A percentile compares a stretch with the other conserved stretches of the same genome.
Conservation (phyloP, 64 coral and sea anemone species). For the Stylophora pistillata region DNA sequence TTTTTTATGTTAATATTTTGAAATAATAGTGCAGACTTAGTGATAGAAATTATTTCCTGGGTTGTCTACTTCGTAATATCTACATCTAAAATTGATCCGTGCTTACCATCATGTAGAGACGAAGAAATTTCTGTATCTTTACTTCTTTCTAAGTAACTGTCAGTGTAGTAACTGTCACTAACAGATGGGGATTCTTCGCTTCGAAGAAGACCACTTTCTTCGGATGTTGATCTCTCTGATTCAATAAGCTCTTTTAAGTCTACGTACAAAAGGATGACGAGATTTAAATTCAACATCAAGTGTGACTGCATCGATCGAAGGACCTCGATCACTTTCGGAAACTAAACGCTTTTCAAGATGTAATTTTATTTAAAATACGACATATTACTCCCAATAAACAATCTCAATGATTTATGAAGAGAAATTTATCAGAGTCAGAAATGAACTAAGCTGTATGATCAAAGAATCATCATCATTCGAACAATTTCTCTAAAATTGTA, state of each 20-base stretch:
- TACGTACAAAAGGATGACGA: background rate
- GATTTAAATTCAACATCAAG: background rate
- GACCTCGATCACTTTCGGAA: too few relatives aligned
- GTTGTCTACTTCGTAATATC: background rate
- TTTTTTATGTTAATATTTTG: too few relatives aligned
- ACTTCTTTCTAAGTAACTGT: conserved; percentile 27
- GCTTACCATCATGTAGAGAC: conserved; percentile 2
- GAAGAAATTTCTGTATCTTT: conserved; percentile 2
- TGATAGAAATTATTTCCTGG: too few relatives aligned
- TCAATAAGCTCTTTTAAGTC: conserved; percentile 25
- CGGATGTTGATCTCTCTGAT: conserved; percentile 4
- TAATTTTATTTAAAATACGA: too few relatives aligned
- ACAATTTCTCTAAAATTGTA: background rate
- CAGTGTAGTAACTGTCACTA: conserved; percentile 19
- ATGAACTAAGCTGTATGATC: background rate
- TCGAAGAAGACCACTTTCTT: background rate
- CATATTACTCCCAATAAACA: too few relatives aligned
- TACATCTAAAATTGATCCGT: background rate
- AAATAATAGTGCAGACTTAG: too few relatives aligned
- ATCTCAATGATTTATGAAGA: too few relatives aligned
- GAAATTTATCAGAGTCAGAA: too few relatives aligned
- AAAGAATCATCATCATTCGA: background rate
- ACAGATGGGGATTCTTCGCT: background rate
- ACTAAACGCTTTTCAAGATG: too few relatives aligned
- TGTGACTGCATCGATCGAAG: background rate